These are phyloP conservation scores for Lynx canadensis DNA, from an alignment of 2,113 vertebrate species.

Conservation along the genomic window DNA sequence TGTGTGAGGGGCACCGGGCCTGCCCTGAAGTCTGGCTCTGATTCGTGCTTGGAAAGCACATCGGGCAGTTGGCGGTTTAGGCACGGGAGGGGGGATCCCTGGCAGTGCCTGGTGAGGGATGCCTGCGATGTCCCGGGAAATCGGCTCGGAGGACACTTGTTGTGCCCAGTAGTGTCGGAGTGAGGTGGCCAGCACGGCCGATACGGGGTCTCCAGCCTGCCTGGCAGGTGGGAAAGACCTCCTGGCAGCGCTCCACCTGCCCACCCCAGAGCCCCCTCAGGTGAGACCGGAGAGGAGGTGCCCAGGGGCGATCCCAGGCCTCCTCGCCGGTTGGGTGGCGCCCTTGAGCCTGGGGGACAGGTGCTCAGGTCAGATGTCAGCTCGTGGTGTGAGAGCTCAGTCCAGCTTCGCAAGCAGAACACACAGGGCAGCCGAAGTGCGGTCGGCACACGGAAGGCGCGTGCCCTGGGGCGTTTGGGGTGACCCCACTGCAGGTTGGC, in stretches of 20 bases:
- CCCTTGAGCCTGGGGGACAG: not conserved
- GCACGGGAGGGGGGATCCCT: not conserved
- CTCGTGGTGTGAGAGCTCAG: not conserved
- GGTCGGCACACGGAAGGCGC: not conserved
- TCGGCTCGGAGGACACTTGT: not conserved
- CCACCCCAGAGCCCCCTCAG: not conserved
- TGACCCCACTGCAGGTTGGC: not conserved
- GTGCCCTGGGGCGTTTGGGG: not conserved
- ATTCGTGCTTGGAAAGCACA: not conserved
- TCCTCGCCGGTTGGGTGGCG: not conserved
- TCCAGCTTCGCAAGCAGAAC: not conserved
- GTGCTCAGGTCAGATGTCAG: not conserved
- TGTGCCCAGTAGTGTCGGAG: not conserved
- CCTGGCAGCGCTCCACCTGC: no score
- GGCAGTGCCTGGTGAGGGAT: not conserved
- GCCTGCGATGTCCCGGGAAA: rapidly evolving
- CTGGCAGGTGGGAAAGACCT: not conserved
- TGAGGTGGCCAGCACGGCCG: not conserved
- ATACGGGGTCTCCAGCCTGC: not conserved
- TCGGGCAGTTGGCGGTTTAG: not conserved
- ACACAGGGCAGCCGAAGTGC: not conserved
- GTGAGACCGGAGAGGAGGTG: not conserved
- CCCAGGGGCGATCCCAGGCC: no score
- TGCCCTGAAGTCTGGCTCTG: no score
- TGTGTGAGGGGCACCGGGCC: not conserved